Base-by-base conservation (phyloP, 2,113 vertebrate genomes). In the Mustelus asterias region DNA sequence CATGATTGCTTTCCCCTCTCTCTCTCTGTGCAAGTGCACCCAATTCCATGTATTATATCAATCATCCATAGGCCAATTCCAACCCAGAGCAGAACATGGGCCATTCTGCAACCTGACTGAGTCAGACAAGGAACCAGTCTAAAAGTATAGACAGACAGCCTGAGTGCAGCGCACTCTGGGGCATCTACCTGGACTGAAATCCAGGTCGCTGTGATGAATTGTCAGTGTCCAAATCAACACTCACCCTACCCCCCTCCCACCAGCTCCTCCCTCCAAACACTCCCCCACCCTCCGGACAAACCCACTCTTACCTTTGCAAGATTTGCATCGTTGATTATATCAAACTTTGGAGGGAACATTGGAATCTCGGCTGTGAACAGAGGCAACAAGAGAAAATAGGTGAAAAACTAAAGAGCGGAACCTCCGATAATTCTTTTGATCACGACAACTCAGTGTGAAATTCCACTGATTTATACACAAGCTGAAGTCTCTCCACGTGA, bases 271-370 rank as follows among this genome's bases (percentile, higher is more conserved):
- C n/a, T 26, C 0, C n/a, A 44, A 41, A 44, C 83, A 13, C 37
- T 3, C 2, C 0, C 83, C 0, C 37, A n/a, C 58, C 3, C 48
- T 58, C 88, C 44, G 7, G 14, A 80, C 63, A 83, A 90, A 20
- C 11, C 10, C 10, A 20, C 29, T 4, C 97, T 95, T 97, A 99
- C 99, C 98, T 98, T 99, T 78, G 98, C 97, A 14, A 98, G 97
- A 0, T 95, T 97, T 96, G 98, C 98, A 96, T 99, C 99, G 3
- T 97, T 98, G 95, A 98, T 83, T 26, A 99, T 96, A 0, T 99
- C 99, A 97, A 99, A 98, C 96, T 97, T 98, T 95, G 98, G 97
- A 13, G 98, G 96, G 0, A 99, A 97, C 29, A 96, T 96, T 0
- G 98, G 98, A 48, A 97, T 96, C 3, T 99, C 98, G 0, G 98